A percentile compares a stretch with the other conserved stretches of the same genome.
Conservation (phyloP, 2,888 invertebrate species). For the Molorchus minor region DNA sequence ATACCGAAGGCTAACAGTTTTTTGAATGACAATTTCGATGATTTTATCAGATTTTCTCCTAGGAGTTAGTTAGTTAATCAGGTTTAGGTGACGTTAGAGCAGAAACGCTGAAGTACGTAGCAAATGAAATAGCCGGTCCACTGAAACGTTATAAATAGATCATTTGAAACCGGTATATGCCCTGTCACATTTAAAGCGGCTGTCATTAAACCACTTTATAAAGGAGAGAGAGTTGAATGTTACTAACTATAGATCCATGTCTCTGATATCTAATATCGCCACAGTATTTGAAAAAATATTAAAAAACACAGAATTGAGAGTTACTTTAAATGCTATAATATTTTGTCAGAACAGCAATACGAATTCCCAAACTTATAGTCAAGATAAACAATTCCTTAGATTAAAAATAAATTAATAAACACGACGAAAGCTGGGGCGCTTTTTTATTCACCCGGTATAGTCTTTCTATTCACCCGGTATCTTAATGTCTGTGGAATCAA, state of each 20-base stretch:
- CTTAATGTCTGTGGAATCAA: too few relatives aligned
- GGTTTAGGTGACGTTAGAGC: not conserved
- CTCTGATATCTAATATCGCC: not conserved
- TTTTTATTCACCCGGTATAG: too few relatives aligned
- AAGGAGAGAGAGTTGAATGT: not conserved
- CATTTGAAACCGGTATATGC: not conserved
- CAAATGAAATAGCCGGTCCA: not conserved
- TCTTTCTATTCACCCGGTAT: too few relatives aligned
- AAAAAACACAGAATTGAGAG: not conserved
- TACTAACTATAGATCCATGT: not conserved
- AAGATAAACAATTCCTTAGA: too few relatives aligned
- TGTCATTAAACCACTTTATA: not conserved
- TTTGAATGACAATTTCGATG: too few relatives aligned
- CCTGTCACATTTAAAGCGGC: not conserved
- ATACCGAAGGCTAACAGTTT: too few relatives aligned
- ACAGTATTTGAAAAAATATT: not conserved
- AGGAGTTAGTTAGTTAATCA: too few relatives aligned
- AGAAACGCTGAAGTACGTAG: not conserved
- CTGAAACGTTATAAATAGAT: not conserved
- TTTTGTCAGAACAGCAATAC: not conserved
- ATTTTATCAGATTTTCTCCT: too few relatives aligned
- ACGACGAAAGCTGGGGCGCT: too few relatives aligned
- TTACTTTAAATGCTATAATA: not conserved
- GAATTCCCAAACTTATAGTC: too few relatives aligned
- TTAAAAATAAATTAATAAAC: too few relatives aligned